Conservation (phyloP, 2,888 invertebrate species). For the Mechanitis messenoides region DNA sequence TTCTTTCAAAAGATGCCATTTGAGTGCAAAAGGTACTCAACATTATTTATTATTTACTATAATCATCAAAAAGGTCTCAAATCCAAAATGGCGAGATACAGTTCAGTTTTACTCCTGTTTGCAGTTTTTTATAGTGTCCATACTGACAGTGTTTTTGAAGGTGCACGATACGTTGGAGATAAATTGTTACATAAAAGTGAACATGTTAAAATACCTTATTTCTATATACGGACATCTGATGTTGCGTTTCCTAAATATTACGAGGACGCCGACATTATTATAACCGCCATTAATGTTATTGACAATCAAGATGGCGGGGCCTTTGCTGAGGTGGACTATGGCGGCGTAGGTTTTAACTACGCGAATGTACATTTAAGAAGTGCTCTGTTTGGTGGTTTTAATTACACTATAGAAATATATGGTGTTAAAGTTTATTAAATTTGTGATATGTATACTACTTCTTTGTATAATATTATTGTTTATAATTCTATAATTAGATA, state of each 20-base stretch:
- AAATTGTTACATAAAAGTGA: constrained; percentile 35
- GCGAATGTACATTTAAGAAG: constrained; percentile 43
- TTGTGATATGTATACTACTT: constrained; percentile 2
- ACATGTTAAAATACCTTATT: constrained; percentile 36
- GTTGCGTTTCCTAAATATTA: constrained; percentile 41
- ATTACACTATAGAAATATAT: constrained; percentile 43
- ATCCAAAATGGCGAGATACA: constrained; percentile 20
- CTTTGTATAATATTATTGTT: too few relatives aligned
- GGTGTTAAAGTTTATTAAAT: constrained; percentile 30
- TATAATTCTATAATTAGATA: too few relatives aligned
- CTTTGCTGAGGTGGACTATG: constrained; percentile 40
- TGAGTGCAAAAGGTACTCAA: too few relatives aligned
- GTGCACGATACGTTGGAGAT: constrained; percentile 30
- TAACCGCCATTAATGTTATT: constrained; percentile 36
- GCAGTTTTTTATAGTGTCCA: constrained; percentile 19
- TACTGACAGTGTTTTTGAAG: constrained; percentile 33
- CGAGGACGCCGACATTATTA: constrained; percentile 35
- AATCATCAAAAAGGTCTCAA: not conserved
- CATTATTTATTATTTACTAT: not conserved
- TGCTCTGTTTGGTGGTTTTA: constrained; percentile 40
- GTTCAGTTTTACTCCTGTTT: constrained; percentile 17
- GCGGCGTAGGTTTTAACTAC: constrained; percentile 40
- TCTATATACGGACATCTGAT: constrained; percentile 34
- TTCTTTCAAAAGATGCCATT: too few relatives aligned
- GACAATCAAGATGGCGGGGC: constrained; percentile 35